phyloP scores from a whole-genome alignment of 2,888 invertebrate genomes.

The Salpingus planirostris region DNA sequence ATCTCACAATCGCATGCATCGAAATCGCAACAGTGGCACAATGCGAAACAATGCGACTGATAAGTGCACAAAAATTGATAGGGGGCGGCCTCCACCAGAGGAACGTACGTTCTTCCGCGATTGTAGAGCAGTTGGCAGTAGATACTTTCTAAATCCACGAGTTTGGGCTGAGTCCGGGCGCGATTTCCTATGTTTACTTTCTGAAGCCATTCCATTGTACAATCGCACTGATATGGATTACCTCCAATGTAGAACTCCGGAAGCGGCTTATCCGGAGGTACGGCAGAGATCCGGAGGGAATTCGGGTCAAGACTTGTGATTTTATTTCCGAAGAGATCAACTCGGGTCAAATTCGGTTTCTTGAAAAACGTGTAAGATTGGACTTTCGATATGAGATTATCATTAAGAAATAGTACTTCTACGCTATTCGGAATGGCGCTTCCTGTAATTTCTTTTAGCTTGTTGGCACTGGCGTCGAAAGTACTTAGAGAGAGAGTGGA shows the following conservation, averaged over 20 bases:
- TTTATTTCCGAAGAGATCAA: conserved; percentile 73
- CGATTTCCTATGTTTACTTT: conserved; percentile 67
- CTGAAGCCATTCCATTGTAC: conserved; percentile 86
- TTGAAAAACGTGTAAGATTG: conserved; percentile 82
- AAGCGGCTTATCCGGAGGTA: conserved; percentile 60
- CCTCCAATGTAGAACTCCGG: conserved; percentile 79
- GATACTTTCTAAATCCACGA: conserved; percentile 76
- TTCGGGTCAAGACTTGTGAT: conserved; percentile 68
- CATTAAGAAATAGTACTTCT: conserved; percentile 67
- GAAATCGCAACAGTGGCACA: conserved; percentile 86
- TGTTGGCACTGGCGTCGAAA: conserved; percentile 76
- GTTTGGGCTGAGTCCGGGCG: conserved; percentile 68
- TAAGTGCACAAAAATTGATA: conserved; percentile 81
- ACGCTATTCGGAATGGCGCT: conserved; percentile 77
- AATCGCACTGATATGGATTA: conserved; percentile 82
- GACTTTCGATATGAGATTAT: conserved; percentile 73
- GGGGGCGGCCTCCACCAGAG: conserved; percentile 68
- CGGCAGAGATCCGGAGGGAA: conserved; percentile 65
- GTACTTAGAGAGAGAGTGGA: conserved; percentile 68
- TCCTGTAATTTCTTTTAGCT: conserved; percentile 70
- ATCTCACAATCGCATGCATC: conserved; percentile 90
- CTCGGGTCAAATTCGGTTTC: conserved; percentile 73
- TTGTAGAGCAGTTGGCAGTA: conserved; percentile 74
- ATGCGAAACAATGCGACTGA: conserved; percentile 74
- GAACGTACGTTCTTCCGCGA: conserved; percentile 62